Percentiles rank a stretch among this genome's conserved stretches.
Evolutionary conservation across 2,113 vertebrate species (phyloP).

Genomic region (Psittacula cyanocephala): DNA sequence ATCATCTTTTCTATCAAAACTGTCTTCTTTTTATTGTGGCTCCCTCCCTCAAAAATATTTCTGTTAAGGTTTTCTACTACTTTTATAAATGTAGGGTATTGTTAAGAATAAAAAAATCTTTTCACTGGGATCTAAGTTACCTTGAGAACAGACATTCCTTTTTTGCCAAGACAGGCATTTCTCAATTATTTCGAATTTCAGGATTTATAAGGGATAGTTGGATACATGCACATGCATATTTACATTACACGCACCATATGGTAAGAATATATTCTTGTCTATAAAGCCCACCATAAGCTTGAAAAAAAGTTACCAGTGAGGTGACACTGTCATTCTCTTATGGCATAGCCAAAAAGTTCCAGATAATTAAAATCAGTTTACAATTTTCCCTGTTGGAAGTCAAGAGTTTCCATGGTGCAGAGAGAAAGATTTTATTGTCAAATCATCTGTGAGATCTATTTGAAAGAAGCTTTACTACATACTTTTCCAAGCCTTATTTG

Average conservation of each 20-base stretch:
- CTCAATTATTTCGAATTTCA: background rate
- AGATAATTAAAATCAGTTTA: constrained; percentile 39
- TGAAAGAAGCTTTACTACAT: background rate
- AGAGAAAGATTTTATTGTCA: constrained; percentile 15
- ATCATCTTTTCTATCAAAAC: background rate
- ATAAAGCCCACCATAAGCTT: background rate
- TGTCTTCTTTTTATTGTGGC: background rate
- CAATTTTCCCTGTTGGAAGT: background rate
- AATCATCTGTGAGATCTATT: background rate
- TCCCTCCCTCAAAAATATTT: background rate
- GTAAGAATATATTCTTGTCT: background rate
- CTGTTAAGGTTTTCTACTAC: background rate
- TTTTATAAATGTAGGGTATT: background rate
- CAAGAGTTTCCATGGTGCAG: background rate
- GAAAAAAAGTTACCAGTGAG: constrained; percentile 36
- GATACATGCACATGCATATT: background rate
- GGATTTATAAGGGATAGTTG: background rate
- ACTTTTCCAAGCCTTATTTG: constrained; percentile 17
- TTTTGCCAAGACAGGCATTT: background rate
- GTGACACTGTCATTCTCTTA: background rate
- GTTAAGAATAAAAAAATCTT: background rate
- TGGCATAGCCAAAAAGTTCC: background rate
- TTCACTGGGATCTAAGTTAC: background rate
- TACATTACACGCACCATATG: background rate
- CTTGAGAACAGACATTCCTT: background rate